Evolutionary conservation across 2,113 vertebrate genomes (phyloP), one percentile per base, ranked within the genome.

Genomic region (Paradoxurus hermaphroditus): DNA sequence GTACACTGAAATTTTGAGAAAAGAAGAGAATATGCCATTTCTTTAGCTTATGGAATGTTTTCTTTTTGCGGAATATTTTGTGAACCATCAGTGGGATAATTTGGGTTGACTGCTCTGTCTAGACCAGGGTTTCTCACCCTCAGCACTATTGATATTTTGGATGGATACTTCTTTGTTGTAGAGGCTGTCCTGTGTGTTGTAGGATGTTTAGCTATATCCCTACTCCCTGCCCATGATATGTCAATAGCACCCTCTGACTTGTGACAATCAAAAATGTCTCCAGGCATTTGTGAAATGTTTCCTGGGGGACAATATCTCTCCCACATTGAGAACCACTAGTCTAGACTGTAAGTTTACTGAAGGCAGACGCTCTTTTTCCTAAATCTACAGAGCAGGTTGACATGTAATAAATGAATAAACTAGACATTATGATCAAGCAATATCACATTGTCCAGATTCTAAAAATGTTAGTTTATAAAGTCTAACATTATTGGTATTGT

Each of bases 401-500:
- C 27, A 67, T 59, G 15, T 70, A 51, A 82, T 63, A 91, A 89
- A 49, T 85, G 18, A 95, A 90, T 94, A 70, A 67, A 88, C 11
- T 56, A 94, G n/a, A 96, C 39, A 4, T 94, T 95, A 27, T 83
- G 56, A 83, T 53, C 39, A 68, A 53, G n/a, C 95, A 94, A 78
- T 94, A 25, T 41, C 77, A 95, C 67, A 87, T 82, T 91, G 53
- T 75, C 36, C 59, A 84, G 62, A 36, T 86, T 97, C 90, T 95
- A 91, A 86, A 94, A 93, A 21, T 68, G 77, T 23, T 63, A 83
- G 19, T n/a, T 84, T 95, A 77, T 94, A 90, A 96, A 41, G 14
- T 31, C 23, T 95, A 77, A 27, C 44, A 49, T 67, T 63, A 51
- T 46, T 93, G 13, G 12, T 85, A 56, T 84, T 95, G 81, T 89